phyloP scores from a whole-genome alignment of 1,140 invertebrate genomes.

The Nilaparvata lugens region DNA sequence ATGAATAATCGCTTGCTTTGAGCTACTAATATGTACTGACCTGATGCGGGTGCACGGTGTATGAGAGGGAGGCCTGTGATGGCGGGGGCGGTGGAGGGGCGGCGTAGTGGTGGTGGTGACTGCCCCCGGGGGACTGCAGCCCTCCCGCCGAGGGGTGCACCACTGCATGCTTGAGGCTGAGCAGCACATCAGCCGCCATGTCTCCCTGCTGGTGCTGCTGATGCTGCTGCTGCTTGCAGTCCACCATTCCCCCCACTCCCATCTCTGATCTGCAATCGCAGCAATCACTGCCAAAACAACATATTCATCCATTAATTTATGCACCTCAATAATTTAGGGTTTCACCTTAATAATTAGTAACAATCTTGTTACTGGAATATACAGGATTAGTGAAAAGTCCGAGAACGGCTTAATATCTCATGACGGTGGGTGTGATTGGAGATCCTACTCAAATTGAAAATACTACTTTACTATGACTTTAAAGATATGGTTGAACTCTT shows the following conservation, averaged over 20 bases:
- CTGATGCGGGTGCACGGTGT: constrained; percentile 40
- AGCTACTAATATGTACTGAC: no score
- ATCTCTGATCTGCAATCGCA: not conserved
- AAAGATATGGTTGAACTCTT: no score
- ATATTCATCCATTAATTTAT: not conserved
- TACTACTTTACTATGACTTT: no score
- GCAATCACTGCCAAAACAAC: not conserved
- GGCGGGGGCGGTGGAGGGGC: constrained; percentile 31
- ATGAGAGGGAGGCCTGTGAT: constrained; percentile 37
- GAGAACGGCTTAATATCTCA: no score
- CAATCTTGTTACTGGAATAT: not conserved
- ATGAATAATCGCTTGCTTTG: no score
- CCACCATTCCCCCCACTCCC: not conserved
- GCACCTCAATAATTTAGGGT: not conserved
- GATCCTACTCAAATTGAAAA: no score
- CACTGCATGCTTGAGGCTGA: constrained; percentile 79
- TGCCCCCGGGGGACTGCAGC: constrained; percentile 26
- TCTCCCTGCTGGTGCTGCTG: constrained; percentile 37
- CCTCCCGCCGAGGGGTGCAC: constrained; percentile 58
- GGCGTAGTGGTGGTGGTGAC: constrained; percentile 28
- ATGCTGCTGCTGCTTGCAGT: not conserved
- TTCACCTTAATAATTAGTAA: not conserved
- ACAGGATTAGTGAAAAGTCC: no score
- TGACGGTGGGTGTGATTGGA: no score
- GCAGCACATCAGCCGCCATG: constrained; percentile 73